Evolutionary conservation across 2,797 vertebrate species (phyloP), one percentile per base, ranked within the genome.

Genomic region (Myotis vivesi): DNA sequence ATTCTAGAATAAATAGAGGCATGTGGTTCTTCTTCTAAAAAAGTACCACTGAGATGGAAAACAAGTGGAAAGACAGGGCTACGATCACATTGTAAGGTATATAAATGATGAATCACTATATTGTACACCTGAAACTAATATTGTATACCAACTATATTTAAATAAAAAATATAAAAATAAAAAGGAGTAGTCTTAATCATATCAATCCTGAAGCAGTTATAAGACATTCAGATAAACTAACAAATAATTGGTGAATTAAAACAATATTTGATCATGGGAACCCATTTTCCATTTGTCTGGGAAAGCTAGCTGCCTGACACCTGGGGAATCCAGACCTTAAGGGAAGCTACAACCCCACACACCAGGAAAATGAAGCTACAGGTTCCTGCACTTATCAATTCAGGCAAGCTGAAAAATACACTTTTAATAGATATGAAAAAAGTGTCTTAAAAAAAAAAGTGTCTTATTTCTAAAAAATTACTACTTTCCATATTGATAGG

Each of bases 391-490:
- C 38, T 73, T 53, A 33, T 4, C 28, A 36, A 22, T 8, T 71
- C 30, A 85, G 36, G 38, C 46, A 87, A 22, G 10, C 19, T 83
- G 46, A 75, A 88, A 95, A 76, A 93, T 90, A 94, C 68, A 95
- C 12, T 93, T 96, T 96, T 97, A 97, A 97, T 81, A 79, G 86
- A 77, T 36, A 69, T 92, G 57, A 96, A 92, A 96, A 91, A 96
- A 97, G 81, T 89, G 83, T 91, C 89, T 95, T 96, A 53, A 92
- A 91, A 96, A 97, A n/a, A 92, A 91, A 96, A 97, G 81, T 89
- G 83, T 91, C 89, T 95, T 96, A 53, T 57, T 93, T 96, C 1
- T 0, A 80, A 97, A 98, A 97, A 96, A 36, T 71, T 91, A 73
- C 68, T 92, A 81, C 72, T 92, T 96, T 68, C 25, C 28, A 69